Evolutionary conservation across 2,113 vertebrate genomes (phyloP).

Genomic region (Ctenomys sociabilis): DNA sequence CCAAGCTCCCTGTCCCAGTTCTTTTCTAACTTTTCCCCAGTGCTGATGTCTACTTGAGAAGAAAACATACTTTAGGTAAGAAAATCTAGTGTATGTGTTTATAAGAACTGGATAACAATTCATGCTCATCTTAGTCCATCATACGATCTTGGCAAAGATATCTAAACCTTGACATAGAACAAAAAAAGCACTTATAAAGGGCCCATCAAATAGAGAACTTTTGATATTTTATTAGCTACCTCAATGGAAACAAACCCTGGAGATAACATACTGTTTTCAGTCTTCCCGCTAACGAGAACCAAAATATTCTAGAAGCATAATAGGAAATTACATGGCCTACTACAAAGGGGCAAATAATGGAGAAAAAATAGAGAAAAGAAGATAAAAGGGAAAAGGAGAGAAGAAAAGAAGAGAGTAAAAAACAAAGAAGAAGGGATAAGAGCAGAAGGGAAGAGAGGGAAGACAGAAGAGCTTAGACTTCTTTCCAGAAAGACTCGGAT

Average conservation of each 20-base stretch:
- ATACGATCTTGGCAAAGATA: not conserved
- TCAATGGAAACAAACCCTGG: not conserved
- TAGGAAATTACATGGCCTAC: not conserved
- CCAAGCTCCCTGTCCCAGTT: rapidly evolving
- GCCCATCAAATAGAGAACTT: not conserved
- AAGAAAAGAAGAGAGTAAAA: too few relatives aligned
- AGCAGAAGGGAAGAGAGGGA: rapidly evolving
- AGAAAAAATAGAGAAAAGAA: not conserved
- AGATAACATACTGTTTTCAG: not conserved
- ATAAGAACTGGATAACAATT: slow-evolving; percentile 1
- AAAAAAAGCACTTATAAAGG: not conserved
- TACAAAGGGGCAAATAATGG: not conserved
- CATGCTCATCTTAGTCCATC: not conserved
- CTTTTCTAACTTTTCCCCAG: not conserved
- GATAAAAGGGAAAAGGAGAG: not conserved
- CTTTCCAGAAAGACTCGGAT: not conserved
- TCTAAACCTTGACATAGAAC: not conserved
- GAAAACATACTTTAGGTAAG: slow-evolving; percentile 2
- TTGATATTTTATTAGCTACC: slow-evolving; percentile 10
- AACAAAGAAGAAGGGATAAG: not conserved
- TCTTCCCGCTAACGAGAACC: not conserved
- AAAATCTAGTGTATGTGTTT: not conserved
- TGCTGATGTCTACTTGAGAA: not conserved
- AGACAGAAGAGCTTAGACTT: not conserved
- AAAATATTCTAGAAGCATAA: not conserved